Evolutionary conservation across 1,140 invertebrate genomes (phyloP).

Genomic region (Saccostrea glomerata): DNA sequence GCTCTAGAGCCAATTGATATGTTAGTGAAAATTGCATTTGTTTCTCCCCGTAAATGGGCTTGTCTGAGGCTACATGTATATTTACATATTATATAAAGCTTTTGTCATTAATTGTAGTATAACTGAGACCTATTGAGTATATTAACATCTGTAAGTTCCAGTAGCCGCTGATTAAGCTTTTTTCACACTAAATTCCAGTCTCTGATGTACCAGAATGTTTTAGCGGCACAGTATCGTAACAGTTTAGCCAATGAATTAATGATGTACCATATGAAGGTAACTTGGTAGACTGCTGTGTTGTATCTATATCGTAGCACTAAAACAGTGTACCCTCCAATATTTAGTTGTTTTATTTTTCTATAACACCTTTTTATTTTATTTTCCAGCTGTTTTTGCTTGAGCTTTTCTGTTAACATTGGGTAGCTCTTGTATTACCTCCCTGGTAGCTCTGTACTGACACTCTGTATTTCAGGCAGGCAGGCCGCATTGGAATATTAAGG

Average conservation of each 20-base stretch:
- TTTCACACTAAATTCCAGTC: constrained; percentile 77
- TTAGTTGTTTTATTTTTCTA: constrained; percentile 9
- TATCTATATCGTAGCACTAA: constrained; percentile 21
- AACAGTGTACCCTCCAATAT: constrained; percentile 10
- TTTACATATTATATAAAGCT: not conserved
- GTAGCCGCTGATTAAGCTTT: not conserved
- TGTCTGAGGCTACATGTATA: not conserved
- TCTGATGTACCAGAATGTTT: constrained; percentile 88
- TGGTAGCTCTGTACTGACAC: constrained; percentile 16
- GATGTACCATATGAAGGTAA: constrained; percentile 91
- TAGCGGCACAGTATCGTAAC: constrained; percentile 88
- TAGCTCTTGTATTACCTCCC: not conserved
- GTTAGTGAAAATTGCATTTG: not conserved
- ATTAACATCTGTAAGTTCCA: not conserved
- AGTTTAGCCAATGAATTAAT: constrained; percentile 90
- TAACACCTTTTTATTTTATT: constrained; percentile 26
- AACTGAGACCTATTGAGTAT: not conserved
- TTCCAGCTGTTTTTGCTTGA: constrained; percentile 14
- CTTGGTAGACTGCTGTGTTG: constrained; percentile 6
- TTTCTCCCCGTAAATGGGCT: not conserved
- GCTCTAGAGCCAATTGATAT: not conserved
- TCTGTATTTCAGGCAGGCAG: not conserved
- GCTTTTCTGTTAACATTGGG: constrained; percentile 28
- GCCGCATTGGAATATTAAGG: not conserved
- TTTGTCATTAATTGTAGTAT: not conserved